Base-by-base conservation (phyloP, 2,888 invertebrate species). In the Furcula furcula region DNA sequence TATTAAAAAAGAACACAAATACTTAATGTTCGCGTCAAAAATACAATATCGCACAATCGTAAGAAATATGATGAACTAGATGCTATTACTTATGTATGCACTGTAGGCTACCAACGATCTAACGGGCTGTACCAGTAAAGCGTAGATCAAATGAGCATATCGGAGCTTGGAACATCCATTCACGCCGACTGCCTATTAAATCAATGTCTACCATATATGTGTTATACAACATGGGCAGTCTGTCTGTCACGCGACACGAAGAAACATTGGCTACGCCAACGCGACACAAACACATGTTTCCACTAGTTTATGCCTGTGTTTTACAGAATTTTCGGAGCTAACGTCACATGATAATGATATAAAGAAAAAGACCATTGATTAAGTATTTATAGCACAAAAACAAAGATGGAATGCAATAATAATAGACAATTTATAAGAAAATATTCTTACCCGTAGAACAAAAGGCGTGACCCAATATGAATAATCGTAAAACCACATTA, bases 201-300 rank as follows among this genome's bases (percentile, higher is more conserved):
- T 83, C 83, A 83, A 71, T 64, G 79, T 83, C 78, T 55, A 46
- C 78, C 78, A 57, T 77, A 76, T 76, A 77, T 66, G 77, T 65
- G 66, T 63, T 62, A n/a, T n/a, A 53, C 54, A 29, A 54, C 39
- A 38, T 49, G 48, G 56, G 56, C 56, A 53, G 70, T 68, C 66
- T 37, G 70, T 69, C 72, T 70, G 71, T 74, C 74, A 64, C 60
- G 42, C 41, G 58, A 56, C 60, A 69, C 65, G 59, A 58, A 67
- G 69, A 68, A 59, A 59, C 65, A 68, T 69, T 47, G 55, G 44
- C 48, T 30, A 34, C 27, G 32, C 28, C 36, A 30, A 29, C 11
- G 9, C 39, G 54, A 55, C 47, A 42, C 30, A 25, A 40, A 55
- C 48, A 51, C 35, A 56, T 48, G 51, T 55, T 44, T 35, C 22